A percentile compares a stretch with the other conserved stretches of the same genome.
Conservation (phyloP, 2,113 vertebrate species). For the Lampris megalopsis region DNA sequence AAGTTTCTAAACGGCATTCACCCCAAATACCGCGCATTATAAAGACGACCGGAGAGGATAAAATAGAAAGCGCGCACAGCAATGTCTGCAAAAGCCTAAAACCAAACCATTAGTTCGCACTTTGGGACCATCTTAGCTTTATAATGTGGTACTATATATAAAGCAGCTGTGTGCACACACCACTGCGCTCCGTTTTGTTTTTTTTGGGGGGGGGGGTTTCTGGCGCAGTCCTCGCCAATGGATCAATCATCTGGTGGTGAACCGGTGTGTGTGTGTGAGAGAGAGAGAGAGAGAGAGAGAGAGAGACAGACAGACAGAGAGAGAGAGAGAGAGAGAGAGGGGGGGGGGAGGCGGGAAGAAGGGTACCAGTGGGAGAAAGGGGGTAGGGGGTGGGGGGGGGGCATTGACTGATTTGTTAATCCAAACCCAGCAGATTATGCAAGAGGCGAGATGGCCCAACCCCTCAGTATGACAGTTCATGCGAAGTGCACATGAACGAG, state of each 20-base stretch:
- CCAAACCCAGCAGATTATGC: conserved; percentile 80
- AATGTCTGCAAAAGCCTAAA: not conserved
- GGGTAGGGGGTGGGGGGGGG: not conserved
- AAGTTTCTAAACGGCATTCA: no score
- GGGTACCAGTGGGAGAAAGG: not conserved
- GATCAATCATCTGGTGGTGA: conserved; percentile 57
- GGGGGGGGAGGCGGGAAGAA: not conserved
- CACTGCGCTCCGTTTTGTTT: no score
- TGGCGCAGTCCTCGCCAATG: conserved; percentile 28
- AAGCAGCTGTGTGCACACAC: not conserved
- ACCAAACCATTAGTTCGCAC: not conserved
- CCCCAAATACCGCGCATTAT: not conserved
- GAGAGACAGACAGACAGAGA: not conserved
- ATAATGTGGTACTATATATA: not conserved
- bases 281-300: not conserved
- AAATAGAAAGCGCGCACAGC: not conserved
- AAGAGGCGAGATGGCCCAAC: conserved; percentile 74
- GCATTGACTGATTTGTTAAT: conserved; percentile 67
- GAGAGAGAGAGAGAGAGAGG: not conserved
- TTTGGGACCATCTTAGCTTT: not conserved
- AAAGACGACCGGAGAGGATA: not conserved
- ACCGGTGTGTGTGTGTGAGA: conserved; percentile 12
- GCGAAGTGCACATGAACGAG: conserved; percentile 58
- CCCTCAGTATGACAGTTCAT: conserved; percentile 71
- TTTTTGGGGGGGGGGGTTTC: no score